These are phyloP conservation scores for Conchocele bisecta DNA, from an alignment of 2,888 invertebrate genomes.

Conservation along the genomic window DNA sequence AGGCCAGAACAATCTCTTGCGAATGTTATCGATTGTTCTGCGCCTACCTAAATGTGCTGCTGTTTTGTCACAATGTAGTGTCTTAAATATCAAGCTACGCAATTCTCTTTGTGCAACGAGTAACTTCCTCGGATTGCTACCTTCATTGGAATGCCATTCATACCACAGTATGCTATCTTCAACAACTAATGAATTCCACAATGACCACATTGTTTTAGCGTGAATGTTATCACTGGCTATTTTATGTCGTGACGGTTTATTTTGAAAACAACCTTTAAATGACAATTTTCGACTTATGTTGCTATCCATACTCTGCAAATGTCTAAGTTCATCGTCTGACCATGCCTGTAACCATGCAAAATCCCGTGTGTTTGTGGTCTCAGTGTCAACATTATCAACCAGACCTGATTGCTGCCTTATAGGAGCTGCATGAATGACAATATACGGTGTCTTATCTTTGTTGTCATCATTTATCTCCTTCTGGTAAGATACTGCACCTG, in stretches of 20 bases:
- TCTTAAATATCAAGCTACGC: background rate
- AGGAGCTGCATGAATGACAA: background rate
- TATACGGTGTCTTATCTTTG: too few species aligned
- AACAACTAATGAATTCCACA: constrained; percentile 1
- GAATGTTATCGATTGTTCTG: too few species aligned
- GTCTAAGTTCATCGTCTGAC: background rate
- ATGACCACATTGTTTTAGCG: background rate
- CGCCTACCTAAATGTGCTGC: too few species aligned
- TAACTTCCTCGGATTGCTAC: background rate
- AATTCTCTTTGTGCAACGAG: background rate
- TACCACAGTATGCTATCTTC: background rate
- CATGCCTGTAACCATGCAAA: too few species aligned
- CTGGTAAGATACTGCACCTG: too few species aligned
- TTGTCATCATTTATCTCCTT: too few species aligned
- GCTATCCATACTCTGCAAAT: background rate
- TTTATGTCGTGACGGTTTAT: background rate
- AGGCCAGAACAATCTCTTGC: too few species aligned
- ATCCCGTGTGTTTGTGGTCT: too few species aligned
- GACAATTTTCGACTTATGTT: background rate
- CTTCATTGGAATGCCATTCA: background rate
- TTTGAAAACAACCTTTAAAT: background rate
- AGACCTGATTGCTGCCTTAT: background rate
- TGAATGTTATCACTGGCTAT: background rate
- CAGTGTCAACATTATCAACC: background rate
- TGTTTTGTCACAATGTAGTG: too few species aligned